These are phyloP conservation scores for Aspidiotus destructor DNA, from an alignment of 2,888 invertebrate species.

Conservation along the genomic window DNA sequence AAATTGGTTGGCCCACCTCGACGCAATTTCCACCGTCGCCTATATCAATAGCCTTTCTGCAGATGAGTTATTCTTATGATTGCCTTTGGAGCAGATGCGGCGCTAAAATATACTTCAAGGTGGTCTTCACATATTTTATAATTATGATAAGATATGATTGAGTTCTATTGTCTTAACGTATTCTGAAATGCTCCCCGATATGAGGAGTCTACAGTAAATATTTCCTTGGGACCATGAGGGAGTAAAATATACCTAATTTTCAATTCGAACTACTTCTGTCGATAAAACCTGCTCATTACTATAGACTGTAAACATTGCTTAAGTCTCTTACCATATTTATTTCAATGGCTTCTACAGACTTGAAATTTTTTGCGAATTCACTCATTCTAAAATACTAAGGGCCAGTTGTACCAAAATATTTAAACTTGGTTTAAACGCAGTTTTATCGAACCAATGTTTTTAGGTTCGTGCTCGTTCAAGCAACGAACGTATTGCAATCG, in stretches of 20 bases:
- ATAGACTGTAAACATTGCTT: background rate
- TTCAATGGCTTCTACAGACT: no score
- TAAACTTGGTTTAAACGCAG: no score
- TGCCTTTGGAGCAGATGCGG: background rate
- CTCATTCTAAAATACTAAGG: background rate
- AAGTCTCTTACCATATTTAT: no score
- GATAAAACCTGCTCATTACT: background rate
- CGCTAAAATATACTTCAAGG: background rate
- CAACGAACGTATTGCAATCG: no score
- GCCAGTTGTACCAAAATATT: no score
- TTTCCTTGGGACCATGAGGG: background rate
- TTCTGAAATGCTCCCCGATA: no score
- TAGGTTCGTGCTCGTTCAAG: no score
- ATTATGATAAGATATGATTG: background rate
- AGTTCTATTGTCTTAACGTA: background rate
- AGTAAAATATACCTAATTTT: no score
- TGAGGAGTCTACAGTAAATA: background rate
- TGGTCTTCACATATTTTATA: background rate
- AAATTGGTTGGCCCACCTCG: background rate
- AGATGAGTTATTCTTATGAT: background rate
- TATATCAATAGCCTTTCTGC: background rate
- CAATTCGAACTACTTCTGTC: no score
- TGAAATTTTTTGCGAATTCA: background rate
- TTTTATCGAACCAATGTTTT: no score
- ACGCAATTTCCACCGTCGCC: background rate